Conservation (phyloP, 2,797 vertebrate species). For the Pygocentrus nattereri region DNA sequence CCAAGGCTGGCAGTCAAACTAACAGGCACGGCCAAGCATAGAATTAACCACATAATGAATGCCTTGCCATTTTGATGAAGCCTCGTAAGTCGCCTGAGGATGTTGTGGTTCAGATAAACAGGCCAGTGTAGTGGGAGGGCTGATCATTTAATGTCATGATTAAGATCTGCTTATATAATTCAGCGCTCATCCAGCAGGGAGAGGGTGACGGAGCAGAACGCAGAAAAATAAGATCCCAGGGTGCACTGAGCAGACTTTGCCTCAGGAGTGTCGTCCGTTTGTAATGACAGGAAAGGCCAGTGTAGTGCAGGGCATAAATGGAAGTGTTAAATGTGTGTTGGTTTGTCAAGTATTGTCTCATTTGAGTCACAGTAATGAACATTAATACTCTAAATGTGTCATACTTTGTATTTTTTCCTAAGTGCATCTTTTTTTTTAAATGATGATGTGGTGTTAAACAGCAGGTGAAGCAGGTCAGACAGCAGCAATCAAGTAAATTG, state of each 20-base stretch:
- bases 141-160: background rate
- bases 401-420: too few relatives aligned
- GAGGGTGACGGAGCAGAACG: background rate
- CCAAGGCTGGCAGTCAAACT: background rate
- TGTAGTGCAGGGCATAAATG: too few relatives aligned
- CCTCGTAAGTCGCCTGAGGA: constrained; percentile 3
- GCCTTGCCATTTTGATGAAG: constrained; percentile 18
- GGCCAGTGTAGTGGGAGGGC: background rate
- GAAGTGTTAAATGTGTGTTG: too few relatives aligned
- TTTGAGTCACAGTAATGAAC: too few relatives aligned
- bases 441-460: too few relatives aligned
- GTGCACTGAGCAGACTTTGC: background rate
- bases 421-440: too few relatives aligned
- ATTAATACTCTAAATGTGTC: too few relatives aligned
- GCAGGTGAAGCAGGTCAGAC: too few relatives aligned
- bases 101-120: background rate
- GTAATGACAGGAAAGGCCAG: too few relatives aligned
- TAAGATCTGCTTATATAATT: background rate
- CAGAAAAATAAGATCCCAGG: background rate
- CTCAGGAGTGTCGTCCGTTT: too few relatives aligned
- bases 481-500: too few relatives aligned
- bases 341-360: too few relatives aligned
- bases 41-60: constrained; percentile 33
- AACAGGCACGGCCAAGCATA: constrained; percentile 30
- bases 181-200: background rate